Percentiles rank a stretch among this genome's conserved stretches.
Conservation (phyloP, 2,888 invertebrate genomes). For the Drosophila antonietae region DNA sequence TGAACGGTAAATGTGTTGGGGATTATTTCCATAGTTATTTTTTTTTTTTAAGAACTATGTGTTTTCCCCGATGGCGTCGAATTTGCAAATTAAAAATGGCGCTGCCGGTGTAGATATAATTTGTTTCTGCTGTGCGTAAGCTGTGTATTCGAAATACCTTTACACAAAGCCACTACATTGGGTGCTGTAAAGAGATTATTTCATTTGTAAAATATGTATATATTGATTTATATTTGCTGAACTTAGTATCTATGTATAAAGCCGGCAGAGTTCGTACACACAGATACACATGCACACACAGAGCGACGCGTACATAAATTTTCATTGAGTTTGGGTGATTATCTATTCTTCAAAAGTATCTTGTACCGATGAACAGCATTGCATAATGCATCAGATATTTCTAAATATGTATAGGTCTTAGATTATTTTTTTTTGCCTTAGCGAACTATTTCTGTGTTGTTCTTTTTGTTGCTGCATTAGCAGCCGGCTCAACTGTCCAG, state of each 20-base stretch:
- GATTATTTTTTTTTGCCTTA: neutral
- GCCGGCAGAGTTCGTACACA: constrained; percentile 24
- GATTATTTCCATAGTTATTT: neutral
- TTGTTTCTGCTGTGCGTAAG: constrained; percentile 33
- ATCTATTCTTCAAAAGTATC: neutral
- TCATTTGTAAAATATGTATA: neutral
- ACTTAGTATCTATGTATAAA: neutral
- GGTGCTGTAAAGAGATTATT: neutral
- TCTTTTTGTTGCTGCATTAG: constrained; percentile 13
- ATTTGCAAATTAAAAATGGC: constrained; percentile 75
- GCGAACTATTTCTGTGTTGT: neutral
- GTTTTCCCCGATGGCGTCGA: constrained; percentile 42
- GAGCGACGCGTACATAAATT: neutral
- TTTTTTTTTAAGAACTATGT: neutral
- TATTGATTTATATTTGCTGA: neutral
- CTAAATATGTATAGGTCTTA: neutral
- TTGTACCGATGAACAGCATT: neutral
- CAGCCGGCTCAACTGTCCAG: constrained; percentile 34
- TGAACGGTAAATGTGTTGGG: neutral
- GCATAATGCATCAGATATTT: constrained; percentile 21
- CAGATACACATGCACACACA: neutral
- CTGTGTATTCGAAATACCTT: constrained; percentile 45
- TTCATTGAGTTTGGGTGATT: neutral
- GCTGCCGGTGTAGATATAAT: constrained; percentile 62
- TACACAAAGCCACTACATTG: constrained; percentile 1